phyloP scores from a whole-genome alignment of 2,888 invertebrate species.

The Terebella lapidaria region DNA sequence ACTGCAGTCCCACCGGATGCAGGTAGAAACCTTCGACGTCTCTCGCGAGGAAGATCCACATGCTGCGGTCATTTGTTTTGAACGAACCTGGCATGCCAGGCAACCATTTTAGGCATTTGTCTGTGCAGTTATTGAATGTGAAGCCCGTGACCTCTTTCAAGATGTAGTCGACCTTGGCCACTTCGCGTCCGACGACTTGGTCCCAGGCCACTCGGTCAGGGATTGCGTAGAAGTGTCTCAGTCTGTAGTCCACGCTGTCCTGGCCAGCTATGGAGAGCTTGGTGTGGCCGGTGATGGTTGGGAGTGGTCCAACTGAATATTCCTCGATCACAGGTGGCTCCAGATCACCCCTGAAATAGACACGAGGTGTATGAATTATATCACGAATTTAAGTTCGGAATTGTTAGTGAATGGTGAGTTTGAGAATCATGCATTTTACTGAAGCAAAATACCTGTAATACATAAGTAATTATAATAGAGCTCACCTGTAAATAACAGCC shows the following conservation, averaged over 20 bases:
- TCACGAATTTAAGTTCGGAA: too few relatives aligned
- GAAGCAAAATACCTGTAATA: too few relatives aligned
- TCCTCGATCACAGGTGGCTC: neutral
- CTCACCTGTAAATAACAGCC: conserved; percentile 13
- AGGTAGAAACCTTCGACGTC: conserved; percentile 33
- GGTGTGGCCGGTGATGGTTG: neutral
- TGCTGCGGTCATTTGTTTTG: neutral
- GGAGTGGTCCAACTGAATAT: neutral
- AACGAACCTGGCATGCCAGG: conserved; percentile 2
- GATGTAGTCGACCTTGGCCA: conserved; percentile 4
- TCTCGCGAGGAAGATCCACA: conserved; percentile 14
- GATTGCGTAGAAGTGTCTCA: too few relatives aligned
- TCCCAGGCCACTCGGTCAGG: too few relatives aligned
- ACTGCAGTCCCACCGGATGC: conserved; percentile 33
- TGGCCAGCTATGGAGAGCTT: neutral
- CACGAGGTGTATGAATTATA: too few relatives aligned
- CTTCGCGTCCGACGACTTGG: conserved; percentile 5
- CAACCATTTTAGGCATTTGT: conserved; percentile 2
- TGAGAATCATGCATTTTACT: too few relatives aligned
- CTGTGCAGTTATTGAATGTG: conserved; percentile 2
- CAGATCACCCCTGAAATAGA: neutral
- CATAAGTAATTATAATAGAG: too few relatives aligned
- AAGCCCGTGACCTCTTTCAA: conserved; percentile 1
- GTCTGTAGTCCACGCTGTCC: too few relatives aligned
- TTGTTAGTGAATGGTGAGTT: too few relatives aligned